Evolutionary conservation across 2,888 invertebrate genomes (phyloP).

Genomic region (Diarsia rubi): DNA sequence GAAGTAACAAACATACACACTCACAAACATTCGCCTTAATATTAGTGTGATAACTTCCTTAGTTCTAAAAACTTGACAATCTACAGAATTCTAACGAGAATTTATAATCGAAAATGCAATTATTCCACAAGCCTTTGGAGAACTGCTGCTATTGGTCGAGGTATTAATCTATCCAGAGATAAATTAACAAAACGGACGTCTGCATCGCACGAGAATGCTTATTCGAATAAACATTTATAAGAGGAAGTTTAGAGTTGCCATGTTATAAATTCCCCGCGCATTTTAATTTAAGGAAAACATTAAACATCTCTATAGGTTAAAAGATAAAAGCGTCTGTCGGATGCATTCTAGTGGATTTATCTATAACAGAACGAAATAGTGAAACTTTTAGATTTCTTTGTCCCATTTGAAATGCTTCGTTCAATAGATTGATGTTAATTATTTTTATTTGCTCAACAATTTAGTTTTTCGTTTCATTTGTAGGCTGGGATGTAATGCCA

Average conservation of each 20-base stretch:
- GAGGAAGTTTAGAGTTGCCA: constrained; percentile 26
- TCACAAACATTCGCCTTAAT: no score
- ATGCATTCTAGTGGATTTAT: constrained; percentile 51
- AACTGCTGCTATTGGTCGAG: neutral
- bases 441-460: constrained; percentile 36
- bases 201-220: neutral
- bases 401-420: constrained; percentile 21
- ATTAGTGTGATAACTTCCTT: neutral
- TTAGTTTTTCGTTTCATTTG: constrained; percentile 35
- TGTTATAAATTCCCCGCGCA: constrained; percentile 34
- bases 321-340: constrained; percentile 61
- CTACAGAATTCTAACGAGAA: neutral
- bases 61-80: neutral
- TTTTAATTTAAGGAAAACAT: constrained; percentile 39
- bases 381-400: constrained; percentile 34
- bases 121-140: neutral
- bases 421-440: constrained; percentile 33
- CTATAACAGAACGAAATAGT: constrained; percentile 39
- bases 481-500: constrained; percentile 4
- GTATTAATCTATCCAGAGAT: neutral
- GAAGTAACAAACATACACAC: no score
- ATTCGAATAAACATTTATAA: constrained; percentile 16
- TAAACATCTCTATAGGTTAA: constrained; percentile 31
- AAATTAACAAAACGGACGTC: neutral
- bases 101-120: constrained; percentile 1